Evolutionary conservation across 1,140 invertebrate genomes (phyloP).

Genomic region (Drosophila arizonae): DNA sequence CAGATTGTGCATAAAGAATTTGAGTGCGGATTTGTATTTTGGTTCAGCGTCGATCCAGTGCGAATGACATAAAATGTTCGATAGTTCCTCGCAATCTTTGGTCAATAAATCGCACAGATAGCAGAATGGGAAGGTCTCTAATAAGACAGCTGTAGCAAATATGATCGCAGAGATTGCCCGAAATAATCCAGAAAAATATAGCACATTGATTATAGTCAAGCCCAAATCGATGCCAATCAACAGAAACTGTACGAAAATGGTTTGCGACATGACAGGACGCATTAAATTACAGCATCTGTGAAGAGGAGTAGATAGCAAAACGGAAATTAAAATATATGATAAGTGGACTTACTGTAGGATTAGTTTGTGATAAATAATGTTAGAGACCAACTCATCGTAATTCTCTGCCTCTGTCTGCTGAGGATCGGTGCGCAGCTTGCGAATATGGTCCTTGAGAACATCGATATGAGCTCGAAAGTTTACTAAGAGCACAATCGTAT

Average conservation of each 20-base stretch:
- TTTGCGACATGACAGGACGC: constrained; percentile 4
- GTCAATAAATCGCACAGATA: constrained; percentile 4
- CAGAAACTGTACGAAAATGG: constrained; percentile 28
- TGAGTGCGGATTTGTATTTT: constrained; percentile 14
- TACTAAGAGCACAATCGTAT: constrained; percentile 33
- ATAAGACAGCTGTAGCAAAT: neutral
- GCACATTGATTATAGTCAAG: neutral
- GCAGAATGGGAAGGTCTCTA: constrained; percentile 30
- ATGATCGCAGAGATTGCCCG: neutral
- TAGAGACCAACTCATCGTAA: constrained; percentile 52
- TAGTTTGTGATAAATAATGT: constrained; percentile 47
- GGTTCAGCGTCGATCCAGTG: constrained; percentile 21
- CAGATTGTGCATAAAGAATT: constrained; percentile 13
- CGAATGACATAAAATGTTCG: constrained; percentile 5
- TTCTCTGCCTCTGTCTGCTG: constrained; percentile 27
- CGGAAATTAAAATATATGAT: neutral
- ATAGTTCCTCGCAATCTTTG: constrained; percentile 2
- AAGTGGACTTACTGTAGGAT: constrained; percentile 37
- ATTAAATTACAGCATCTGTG: constrained; percentile 3
- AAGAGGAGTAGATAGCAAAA: neutral
- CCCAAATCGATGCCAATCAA: constrained; percentile 20
- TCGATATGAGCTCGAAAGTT: constrained; percentile 48
- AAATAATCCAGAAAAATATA: constrained; percentile 2
- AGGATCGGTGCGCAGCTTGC: constrained; percentile 29
- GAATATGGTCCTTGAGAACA: constrained; percentile 48